A percentile compares a stretch with the other conserved stretches of the same genome.
Evolutionary conservation across 2,797 vertebrate species (phyloP).

Genomic region (Percopsis omiscomaycus): DNA sequence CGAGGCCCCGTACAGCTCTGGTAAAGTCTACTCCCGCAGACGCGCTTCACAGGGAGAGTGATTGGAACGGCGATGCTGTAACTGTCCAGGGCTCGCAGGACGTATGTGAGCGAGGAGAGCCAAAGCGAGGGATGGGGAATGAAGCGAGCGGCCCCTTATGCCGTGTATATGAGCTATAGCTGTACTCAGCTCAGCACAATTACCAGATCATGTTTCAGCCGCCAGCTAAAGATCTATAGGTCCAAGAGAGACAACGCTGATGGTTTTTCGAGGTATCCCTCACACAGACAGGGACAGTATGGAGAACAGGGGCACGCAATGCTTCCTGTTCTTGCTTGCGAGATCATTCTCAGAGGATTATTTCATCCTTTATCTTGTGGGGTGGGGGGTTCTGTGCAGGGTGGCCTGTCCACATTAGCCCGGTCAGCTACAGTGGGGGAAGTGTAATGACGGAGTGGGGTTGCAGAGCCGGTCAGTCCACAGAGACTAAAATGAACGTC

Average conservation of each 20-base stretch:
- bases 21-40: conserved; percentile 51
- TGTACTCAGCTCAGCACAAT: conserved; percentile 36
- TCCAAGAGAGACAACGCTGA: not conserved
- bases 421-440: conserved; percentile 9
- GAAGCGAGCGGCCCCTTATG: not conserved
- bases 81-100: conserved; percentile 55
- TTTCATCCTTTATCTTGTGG: conserved; percentile 19
- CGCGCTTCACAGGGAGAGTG: conserved; percentile 54
- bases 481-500: conserved; percentile 55
- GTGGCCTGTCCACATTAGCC: conserved; percentile 12
- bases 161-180: conserved; percentile 17
- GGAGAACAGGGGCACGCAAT: not conserved
- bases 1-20: conserved; percentile 48
- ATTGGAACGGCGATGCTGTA: conserved; percentile 55
- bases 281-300: not conserved
- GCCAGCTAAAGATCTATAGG: conserved; percentile 11
- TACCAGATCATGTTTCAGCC: conserved; percentile 20
- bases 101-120: conserved; percentile 36
- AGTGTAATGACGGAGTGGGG: conserved; percentile 52
- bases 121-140: not conserved
- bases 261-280: conserved; percentile 5
- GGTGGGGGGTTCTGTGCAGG: not conserved
- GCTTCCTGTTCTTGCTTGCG: conserved; percentile 17
- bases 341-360: conserved; percentile 29
- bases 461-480: conserved; percentile 25